Base-by-base conservation (phyloP, 2,888 invertebrate species). In the Opisthograptis luteolata region DNA sequence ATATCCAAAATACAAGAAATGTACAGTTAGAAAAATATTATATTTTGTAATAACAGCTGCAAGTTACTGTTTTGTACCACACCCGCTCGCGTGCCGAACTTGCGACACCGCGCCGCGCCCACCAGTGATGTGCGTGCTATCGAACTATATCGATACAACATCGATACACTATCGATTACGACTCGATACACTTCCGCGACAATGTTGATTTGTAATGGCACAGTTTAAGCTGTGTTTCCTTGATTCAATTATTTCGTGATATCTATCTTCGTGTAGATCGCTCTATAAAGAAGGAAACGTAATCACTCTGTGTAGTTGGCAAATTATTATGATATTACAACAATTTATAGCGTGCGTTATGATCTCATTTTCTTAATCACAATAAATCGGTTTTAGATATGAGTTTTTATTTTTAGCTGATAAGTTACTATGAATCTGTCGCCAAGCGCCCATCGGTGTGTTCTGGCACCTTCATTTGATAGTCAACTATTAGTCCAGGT, bases 41-140 rank as follows among this genome's bases (percentile, higher is more conserved):
- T 3, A 17, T 7, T 7, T 3, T 9, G 2, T 10, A 25, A 25
- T 20, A 28, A 9, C 6, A 20, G 40, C 20, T 35, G 7, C n/a
- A 36, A 42, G 50, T 24, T 15, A 6, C 6, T 45, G 3, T 5
- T 24, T 40, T 51, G 30, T 6, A 40, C 50, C 50, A 34, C 10
- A 68, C 73, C 67, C 62, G 66, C 70, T 87, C 81, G 85, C 86
- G 87, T 87, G 86, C 81, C 74, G 70, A 61, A 70, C 72, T 82
- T 82, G 79, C 82, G 76, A 81, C 80, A 84, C 70, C 49, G 64
- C 37, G 66, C 81, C 80, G 81, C 80, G 78, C 82, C 84, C 80
- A 69, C 58, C 65, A 83, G 81, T 78, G 84, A 77, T 73, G 84
- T 80, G 82, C 85, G 77, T 76, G 76, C 66, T 66, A 62, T 63